phyloP scores from a whole-genome alignment of 2,797 vertebrate genomes.

The Diplodus sargus region DNA sequence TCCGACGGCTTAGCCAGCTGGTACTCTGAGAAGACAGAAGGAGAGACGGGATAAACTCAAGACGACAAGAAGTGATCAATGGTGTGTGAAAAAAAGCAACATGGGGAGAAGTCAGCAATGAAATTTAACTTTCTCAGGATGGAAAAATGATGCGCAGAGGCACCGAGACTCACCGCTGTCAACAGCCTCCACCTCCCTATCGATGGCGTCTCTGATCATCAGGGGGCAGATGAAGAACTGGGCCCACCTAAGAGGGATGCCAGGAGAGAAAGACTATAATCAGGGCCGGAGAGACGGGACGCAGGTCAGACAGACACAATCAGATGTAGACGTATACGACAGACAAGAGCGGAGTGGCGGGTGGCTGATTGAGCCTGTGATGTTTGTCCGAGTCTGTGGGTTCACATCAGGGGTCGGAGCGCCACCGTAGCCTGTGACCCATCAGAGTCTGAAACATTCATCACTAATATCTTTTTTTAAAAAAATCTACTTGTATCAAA shows the following conservation, averaged over 20 bases:
- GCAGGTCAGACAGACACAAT: slow-evolving; percentile 48
- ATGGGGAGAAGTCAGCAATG: slow-evolving; percentile 4
- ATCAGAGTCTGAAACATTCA: background rate
- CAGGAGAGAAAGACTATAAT: slow-evolving; percentile 42
- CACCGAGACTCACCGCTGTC: slow-evolving; percentile 95
- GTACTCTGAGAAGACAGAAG: slow-evolving; percentile 87
- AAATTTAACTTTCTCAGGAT: slow-evolving; percentile 11
- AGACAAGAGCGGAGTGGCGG: slow-evolving; percentile 11
- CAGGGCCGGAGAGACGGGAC: slow-evolving; percentile 16
- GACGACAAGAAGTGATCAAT: slow-evolving; percentile 7
- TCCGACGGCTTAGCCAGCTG: slow-evolving; percentile 96
- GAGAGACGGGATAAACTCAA: slow-evolving; percentile 60
- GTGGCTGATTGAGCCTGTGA: slow-evolving; percentile 21
- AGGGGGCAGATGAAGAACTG: slow-evolving; percentile 98
- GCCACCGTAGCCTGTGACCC: background rate
- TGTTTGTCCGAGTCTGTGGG: background rate
- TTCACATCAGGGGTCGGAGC: background rate
- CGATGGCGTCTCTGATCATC: slow-evolving; percentile 96
- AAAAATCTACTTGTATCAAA: too few species aligned
- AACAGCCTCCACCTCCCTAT: slow-evolving; percentile 96
- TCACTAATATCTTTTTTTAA: too few species aligned
- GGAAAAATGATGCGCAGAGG: slow-evolving; percentile 45
- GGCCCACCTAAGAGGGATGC: slow-evolving; percentile 89
- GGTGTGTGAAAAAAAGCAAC: slow-evolving; percentile 7
- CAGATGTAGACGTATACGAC: slow-evolving; percentile 32